phyloP scores from a whole-genome alignment of 2,113 vertebrate species.

The Takifugu flavidus region DNA sequence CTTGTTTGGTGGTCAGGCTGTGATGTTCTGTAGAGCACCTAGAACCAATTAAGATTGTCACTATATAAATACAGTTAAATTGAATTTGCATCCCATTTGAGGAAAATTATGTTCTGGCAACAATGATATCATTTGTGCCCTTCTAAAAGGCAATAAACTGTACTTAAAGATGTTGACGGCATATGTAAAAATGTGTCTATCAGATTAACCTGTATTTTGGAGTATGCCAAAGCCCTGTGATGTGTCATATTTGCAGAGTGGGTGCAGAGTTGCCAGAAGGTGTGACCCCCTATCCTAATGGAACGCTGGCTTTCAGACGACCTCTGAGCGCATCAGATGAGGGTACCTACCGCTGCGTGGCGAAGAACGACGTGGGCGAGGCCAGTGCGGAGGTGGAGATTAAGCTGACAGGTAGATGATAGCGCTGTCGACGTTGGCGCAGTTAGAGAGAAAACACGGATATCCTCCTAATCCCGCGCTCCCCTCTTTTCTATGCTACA shows the following conservation, averaged over 20 bases:
- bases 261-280: slow-evolving; percentile 74
- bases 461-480: not conserved
- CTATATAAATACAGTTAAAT: too few relatives aligned
- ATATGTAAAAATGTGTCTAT: too few relatives aligned
- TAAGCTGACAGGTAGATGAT: slow-evolving; percentile 69
- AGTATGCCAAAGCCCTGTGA: not conserved
- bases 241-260: slow-evolving; percentile 64
- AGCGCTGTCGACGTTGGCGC: not conserved
- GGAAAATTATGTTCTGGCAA: too few relatives aligned
- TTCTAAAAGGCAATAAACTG: too few relatives aligned
- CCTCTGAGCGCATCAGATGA: slow-evolving; percentile 69
- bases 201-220: not conserved
- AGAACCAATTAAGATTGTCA: too few relatives aligned
- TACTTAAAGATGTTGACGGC: too few relatives aligned
- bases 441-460: not conserved
- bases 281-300: slow-evolving; percentile 64
- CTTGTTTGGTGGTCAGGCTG: too few relatives aligned
- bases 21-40: too few relatives aligned
- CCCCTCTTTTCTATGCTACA: slow-evolving; percentile 9
- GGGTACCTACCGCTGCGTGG: slow-evolving; percentile 80
- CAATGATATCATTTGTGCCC: too few relatives aligned
- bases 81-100: too few relatives aligned
- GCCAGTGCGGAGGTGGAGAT: slow-evolving; percentile 66
- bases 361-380: slow-evolving; percentile 74
- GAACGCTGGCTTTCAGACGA: slow-evolving; percentile 75